Conservation (phyloP, 2,113 vertebrate genomes). For the Madoqua kirkii region DNA sequence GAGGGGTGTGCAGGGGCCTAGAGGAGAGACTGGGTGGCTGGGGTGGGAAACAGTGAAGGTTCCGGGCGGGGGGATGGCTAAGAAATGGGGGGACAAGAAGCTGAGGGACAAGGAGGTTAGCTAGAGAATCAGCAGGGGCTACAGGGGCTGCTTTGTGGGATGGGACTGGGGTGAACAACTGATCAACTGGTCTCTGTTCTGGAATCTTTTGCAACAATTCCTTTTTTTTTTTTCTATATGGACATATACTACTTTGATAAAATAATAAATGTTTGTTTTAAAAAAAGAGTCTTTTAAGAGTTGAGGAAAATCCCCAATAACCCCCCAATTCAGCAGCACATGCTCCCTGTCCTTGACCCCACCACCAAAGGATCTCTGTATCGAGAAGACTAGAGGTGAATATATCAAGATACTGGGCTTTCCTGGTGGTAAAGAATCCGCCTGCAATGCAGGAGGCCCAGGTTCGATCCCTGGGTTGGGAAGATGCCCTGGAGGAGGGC, state of each 20-base stretch:
- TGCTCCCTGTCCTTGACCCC: not conserved
- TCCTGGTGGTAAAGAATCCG: not conserved
- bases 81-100: not conserved
- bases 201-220: not conserved
- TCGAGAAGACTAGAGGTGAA: not conserved
- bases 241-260: not conserved
- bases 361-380: not conserved
- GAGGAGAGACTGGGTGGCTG: accelerated
- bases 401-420: not conserved
- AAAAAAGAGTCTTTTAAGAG: not conserved
- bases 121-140: not conserved
- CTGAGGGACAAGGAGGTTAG: not conserved
- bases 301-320: not conserved
- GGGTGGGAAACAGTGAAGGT: not conserved
- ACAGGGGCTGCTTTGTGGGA: accelerated
- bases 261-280: not conserved
- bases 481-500: not conserved
- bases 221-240: not conserved
- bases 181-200: not conserved
- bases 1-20: not conserved
- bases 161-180: not conserved
- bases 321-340: not conserved
- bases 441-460: not conserved
- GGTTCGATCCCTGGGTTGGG: not conserved
- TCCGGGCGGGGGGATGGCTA: accelerated